Evolutionary conservation across 2,797 vertebrate species (phyloP), one percentile per base, ranked within the genome.

Genomic region (Aythya fuligula): DNA sequence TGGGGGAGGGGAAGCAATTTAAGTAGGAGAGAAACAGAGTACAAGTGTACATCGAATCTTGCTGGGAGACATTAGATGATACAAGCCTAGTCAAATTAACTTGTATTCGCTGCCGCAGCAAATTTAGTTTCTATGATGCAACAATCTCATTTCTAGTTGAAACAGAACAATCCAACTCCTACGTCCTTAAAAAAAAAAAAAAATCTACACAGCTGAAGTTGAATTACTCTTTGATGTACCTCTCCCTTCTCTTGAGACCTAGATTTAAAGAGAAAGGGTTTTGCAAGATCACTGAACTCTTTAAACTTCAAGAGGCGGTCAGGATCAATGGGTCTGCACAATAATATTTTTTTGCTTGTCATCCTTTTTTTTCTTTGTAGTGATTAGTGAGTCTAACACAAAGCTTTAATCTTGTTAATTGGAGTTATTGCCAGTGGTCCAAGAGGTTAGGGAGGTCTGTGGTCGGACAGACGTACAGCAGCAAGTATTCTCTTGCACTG

Each of bases 191-290:
- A 64, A 34, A 30, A 47, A 69, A 78, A 83, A 85, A 87, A 86
- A 71, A 38, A 78, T 85, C 87, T 32, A 84, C n/a, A 0, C 94
- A 94, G 96, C 94, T 91, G 41, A 94, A 92, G 91, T 67, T 75
- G 85, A 94, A 86, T 92, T 93, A 78, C 83, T 57, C 97, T 97
- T 97, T 97, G 96, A 97, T 96, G 96, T 95, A 94, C 97, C 96
- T 96, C 95, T 97, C 97, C 97, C 96, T 96, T 89, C 89, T 95
- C 80, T 51, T 71, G 88, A 93, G 90, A 95, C 87, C 72, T 74
- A 86, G 96, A 94, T 96, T 94, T 94, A 96, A 95, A 95, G 93
- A 87, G 94, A 93, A 84, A 96, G 90, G 51, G 85, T 96, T 96
- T 96, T 96, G 94, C 93, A 97, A 97, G 95, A 95, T 82, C 87